Percentiles rank a stretch among this genome's conserved stretches.
Evolutionary conservation across 2,888 invertebrate species (phyloP).

Genomic region (Trachelus stipa): DNA sequence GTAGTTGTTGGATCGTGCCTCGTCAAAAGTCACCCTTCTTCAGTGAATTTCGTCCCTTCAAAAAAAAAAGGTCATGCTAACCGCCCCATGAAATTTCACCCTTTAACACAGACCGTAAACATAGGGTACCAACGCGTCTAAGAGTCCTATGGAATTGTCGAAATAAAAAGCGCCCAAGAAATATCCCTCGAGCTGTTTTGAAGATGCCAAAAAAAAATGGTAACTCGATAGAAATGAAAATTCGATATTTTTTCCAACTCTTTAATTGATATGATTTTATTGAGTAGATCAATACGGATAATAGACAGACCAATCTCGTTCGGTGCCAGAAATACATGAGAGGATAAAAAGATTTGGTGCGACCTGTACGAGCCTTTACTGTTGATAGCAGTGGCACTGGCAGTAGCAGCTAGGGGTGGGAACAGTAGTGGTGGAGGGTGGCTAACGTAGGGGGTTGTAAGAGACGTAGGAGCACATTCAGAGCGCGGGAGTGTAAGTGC

Average conservation of each 20-base stretch:
- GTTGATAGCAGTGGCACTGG: not conserved
- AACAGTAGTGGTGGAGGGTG: conserved; percentile 21
- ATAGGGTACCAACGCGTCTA: not conserved
- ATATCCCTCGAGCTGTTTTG: not conserved
- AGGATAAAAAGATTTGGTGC: conserved; percentile 43
- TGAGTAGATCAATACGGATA: not conserved
- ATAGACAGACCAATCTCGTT: not conserved
- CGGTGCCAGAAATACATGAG: not conserved
- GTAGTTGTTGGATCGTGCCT: not conserved
- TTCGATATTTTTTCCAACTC: not conserved
- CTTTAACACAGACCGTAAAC: not conserved
- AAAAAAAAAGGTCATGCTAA: not conserved
- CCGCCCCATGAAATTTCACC: not conserved
- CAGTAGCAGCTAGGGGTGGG: conserved; percentile 27
- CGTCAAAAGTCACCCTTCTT: not conserved
- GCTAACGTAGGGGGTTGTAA: conserved; percentile 5
- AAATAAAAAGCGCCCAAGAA: not conserved
- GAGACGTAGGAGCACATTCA: not conserved
- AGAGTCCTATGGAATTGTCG: not conserved
- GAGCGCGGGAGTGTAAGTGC: not conserved
- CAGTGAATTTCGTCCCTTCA: too few relatives aligned
- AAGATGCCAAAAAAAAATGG: not conserved
- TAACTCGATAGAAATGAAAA: not conserved
- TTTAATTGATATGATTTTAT: not conserved
- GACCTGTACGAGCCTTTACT: conserved; percentile 29